Evolutionary conservation across 2,797 vertebrate species (phyloP).

Genomic region (Neostethus bicornis): DNA sequence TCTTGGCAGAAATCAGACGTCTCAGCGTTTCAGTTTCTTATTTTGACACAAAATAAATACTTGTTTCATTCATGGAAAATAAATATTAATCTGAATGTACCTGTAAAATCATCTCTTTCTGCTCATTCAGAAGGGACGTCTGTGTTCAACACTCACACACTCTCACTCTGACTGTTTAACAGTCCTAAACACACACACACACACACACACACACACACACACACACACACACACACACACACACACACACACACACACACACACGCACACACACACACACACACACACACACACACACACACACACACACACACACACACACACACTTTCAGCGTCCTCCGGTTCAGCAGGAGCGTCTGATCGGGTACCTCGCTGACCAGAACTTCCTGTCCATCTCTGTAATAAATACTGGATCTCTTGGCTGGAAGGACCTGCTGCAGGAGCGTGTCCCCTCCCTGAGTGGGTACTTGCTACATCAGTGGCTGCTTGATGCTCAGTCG

Average conservation of each 20-base stretch:
- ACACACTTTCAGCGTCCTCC: slow-evolving; percentile 36
- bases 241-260: no score
- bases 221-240: slow-evolving; percentile 31
- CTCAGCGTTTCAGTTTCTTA: no score
- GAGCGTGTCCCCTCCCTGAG: slow-evolving; percentile 58
- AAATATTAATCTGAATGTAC: slow-evolving; percentile 10
- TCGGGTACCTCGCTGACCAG: slow-evolving; percentile 27
- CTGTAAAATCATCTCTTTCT: slow-evolving; percentile 34
- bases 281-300: slow-evolving; percentile 1
- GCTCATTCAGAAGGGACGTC: slow-evolving; percentile 61
- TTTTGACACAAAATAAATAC: not conserved
- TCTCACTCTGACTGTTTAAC: not conserved
- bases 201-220: slow-evolving; percentile 15
- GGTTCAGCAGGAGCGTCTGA: slow-evolving; percentile 38
- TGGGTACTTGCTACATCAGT: slow-evolving; percentile 58
- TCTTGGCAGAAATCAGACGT: no score
- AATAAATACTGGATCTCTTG: slow-evolving; percentile 85
- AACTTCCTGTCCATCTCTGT: slow-evolving; percentile 39
- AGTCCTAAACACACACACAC: slow-evolving; percentile 8
- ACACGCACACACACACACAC: no score
- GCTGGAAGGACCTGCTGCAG: slow-evolving; percentile 38
- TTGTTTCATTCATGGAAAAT: slow-evolving; percentile 1
- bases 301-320: slow-evolving; percentile 1
- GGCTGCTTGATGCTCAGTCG: slow-evolving; percentile 78
- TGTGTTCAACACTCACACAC: slow-evolving; percentile 42